A percentile compares a stretch with the other conserved stretches of the same genome.
phyloP scores from a whole-genome alignment of 2,888 invertebrate genomes.

The Pherbina coryleti region DNA sequence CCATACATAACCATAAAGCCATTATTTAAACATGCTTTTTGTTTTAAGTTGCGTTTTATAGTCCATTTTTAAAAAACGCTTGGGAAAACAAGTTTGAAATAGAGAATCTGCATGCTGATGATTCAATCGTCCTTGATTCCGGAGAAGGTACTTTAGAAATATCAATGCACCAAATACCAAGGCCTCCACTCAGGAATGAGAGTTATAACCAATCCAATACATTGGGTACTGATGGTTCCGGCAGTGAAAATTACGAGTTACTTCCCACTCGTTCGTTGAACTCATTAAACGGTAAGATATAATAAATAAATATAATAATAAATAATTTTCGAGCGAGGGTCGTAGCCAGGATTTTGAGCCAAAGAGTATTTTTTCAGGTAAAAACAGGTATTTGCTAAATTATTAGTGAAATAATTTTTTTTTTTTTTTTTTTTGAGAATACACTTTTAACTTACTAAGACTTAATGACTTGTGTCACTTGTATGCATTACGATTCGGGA shows the following conservation, averaged over 20 bases:
- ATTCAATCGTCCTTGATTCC: conserved; percentile 74
- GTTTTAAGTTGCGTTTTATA: conserved; percentile 88
- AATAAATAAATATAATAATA: too few relatives aligned
- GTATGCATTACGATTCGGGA: too few relatives aligned
- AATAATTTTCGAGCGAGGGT: too few relatives aligned
- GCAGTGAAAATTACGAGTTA: conserved; percentile 78
- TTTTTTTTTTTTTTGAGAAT: too few relatives aligned
- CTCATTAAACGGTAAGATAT: conserved; percentile 72
- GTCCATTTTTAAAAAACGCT: conserved; percentile 95
- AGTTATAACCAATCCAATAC: conserved; percentile 81
- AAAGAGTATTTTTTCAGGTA: too few relatives aligned
- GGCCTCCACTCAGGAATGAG: conserved; percentile 80
- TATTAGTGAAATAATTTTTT: too few relatives aligned
- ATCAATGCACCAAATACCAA: conserved; percentile 76
- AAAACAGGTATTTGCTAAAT: too few relatives aligned
- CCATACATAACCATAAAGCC: neutral
- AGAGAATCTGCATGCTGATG: conserved; percentile 91
- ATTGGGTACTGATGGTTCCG: conserved; percentile 71
- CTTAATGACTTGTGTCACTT: too few relatives aligned
- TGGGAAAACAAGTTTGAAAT: conserved; percentile 97
- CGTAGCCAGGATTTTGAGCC: too few relatives aligned
- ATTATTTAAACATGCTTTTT: conserved; percentile 21
- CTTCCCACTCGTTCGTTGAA: conserved; percentile 71
- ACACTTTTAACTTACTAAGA: too few relatives aligned
- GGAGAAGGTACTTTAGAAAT: conserved; percentile 80